Evolutionary conservation across 2,113 vertebrate genomes (phyloP).

Genomic region (Neomonachus schauinslandi): DNA sequence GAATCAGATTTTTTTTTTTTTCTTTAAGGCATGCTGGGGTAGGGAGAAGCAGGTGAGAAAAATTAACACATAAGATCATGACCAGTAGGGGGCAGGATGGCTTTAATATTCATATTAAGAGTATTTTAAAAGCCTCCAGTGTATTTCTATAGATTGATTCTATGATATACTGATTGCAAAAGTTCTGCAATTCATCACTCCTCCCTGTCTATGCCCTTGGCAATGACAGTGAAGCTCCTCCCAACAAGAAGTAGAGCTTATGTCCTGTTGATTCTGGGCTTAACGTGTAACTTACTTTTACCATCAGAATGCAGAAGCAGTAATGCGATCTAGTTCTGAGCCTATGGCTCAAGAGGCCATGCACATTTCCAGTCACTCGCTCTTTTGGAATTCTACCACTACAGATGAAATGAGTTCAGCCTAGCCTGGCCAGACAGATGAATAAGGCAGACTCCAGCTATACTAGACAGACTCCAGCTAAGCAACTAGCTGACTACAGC

Average conservation of each 20-base stretch:
- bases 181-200: background rate
- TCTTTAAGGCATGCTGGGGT: background rate
- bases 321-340: background rate
- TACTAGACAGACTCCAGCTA: background rate
- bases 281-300: background rate
- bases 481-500: background rate
- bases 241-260: background rate
- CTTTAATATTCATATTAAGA: slow-evolving; percentile 13
- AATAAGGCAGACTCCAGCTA: background rate
- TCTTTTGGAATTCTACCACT: background rate
- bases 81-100: background rate
- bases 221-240: background rate
- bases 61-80: background rate
- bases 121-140: background rate
- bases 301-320: background rate
- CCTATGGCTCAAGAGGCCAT: background rate
- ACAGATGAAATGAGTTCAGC: background rate
- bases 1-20: background rate
- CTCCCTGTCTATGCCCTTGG: background rate
- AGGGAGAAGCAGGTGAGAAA: background rate
- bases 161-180: background rate
- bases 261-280: background rate
- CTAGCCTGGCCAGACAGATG: background rate
- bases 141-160: background rate
- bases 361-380: background rate